Base-by-base conservation (phyloP, 2,888 invertebrate genomes). In the Dichetophora obliterata region DNA sequence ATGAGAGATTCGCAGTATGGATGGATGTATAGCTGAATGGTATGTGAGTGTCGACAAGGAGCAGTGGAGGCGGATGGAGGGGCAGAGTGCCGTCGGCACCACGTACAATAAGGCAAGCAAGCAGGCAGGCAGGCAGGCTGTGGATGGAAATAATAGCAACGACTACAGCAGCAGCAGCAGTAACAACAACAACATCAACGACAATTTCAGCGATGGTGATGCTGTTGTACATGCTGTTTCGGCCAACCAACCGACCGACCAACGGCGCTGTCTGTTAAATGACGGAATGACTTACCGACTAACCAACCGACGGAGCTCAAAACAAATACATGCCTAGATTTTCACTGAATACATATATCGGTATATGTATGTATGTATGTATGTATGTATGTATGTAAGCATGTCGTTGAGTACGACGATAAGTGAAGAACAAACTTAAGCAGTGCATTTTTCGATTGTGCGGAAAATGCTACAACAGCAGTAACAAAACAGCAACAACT, bases 231-330 rank as follows among this genome's bases (percentile, higher is more conserved):
- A 52, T 52, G 50, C 24, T 68, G 34, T 37, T 43, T 14, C 57
- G 27, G 52, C 61, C 70, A 54, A 70, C 71, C 75, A 43, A 75
- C 75, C 72, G 27, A 16, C 37, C 74, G 68, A 72, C 71, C n/a
- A 31, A 69, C 52, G n/a, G 22, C 34, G 66, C 24, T 19, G n/a
- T 54, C 34, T 16, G 31, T 34, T 16, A 70, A n/a, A 24, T 69
- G 71, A 66, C 61, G 66, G 3, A 31, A 31, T 5, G 31, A 31
- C 31, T 5, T 31, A 31, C 31, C 31, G 31, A 54, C 31, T 65
- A 52, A 43, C 73, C 34, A 24, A 66, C 43, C 37, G 37, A 54
- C 65, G 48, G 16, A 37, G 43, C 9, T 54, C 57, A 48, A 61
- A 43, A 66, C 43, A 75, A 27, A 72, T 74, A 37, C 61, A 61